Evolutionary conservation across 2,888 invertebrate genomes (phyloP).

Genomic region (Drosophila tanythrix): DNA sequence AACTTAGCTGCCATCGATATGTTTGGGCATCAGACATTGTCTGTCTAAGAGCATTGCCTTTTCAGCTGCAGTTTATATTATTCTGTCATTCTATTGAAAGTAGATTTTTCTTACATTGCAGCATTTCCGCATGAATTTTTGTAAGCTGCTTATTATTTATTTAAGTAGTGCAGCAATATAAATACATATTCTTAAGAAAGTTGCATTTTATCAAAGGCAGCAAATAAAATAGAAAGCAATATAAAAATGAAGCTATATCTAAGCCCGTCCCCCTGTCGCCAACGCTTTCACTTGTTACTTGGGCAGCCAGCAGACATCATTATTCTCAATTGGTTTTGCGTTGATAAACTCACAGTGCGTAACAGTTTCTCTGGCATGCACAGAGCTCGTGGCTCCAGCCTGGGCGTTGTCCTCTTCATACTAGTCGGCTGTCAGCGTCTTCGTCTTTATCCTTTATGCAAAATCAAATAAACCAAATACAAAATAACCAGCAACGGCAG

Average conservation of each 20-base stretch:
- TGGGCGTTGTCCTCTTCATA: conserved; percentile 24
- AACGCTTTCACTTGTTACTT: conserved; percentile 46
- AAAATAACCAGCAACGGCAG: conserved; percentile 8
- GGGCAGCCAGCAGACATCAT: conserved; percentile 68
- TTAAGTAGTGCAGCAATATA: conserved; percentile 30
- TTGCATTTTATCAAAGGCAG: conserved; percentile 43
- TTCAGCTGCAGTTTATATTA: conserved; percentile 2
- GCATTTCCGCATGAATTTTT: conserved; percentile 10
- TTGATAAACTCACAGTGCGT: conserved; percentile 75
- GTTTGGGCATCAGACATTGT: background rate
- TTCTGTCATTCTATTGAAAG: background rate
- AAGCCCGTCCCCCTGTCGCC: conserved; percentile 3
- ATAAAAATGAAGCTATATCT: conserved; percentile 52
- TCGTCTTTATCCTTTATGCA: conserved; percentile 72
- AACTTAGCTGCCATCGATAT: background rate
- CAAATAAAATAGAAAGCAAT: conserved; percentile 8
- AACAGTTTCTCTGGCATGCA: conserved; percentile 30
- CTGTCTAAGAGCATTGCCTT: background rate
- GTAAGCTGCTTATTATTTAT: conserved; percentile 21
- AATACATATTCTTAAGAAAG: conserved; percentile 4
- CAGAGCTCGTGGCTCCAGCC: conserved; percentile 7
- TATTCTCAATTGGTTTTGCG: conserved; percentile 70
- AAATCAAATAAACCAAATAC: conserved; percentile 69
- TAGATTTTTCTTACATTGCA: conserved; percentile 15
- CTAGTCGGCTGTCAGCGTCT: conserved; percentile 35